phyloP scores from a whole-genome alignment of 2,888 invertebrate genomes.

The Norana najaformis region DNA sequence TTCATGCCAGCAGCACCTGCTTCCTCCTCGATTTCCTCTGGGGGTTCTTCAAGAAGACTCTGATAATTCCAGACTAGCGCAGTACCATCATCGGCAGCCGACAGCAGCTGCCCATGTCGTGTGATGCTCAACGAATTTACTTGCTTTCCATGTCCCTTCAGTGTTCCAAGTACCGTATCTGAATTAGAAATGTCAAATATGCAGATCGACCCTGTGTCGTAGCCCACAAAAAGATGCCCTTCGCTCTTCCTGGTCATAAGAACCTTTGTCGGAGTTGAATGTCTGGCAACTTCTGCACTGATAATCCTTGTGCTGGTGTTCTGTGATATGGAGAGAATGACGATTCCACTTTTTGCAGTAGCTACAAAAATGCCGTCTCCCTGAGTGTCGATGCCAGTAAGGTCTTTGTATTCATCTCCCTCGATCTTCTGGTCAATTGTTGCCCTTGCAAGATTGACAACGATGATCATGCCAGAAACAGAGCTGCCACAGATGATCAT shows the following conservation, averaged over 20 bases:
- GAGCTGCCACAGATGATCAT: constrained; percentile 33
- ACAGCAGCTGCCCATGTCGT: constrained; percentile 6
- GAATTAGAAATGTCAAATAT: not conserved
- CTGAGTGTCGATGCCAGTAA: constrained; percentile 30
- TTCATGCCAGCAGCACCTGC: not conserved
- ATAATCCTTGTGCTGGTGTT: not conserved
- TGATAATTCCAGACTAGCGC: constrained; percentile 37
- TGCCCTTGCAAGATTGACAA: constrained; percentile 36
- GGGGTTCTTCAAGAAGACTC: not conserved
- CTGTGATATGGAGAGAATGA: constrained; percentile 20
- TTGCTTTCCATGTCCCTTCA: not conserved
- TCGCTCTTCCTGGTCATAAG: not conserved
- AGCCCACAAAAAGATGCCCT: not conserved
- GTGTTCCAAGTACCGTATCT: not conserved
- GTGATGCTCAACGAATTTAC: not conserved
- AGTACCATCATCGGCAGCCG: constrained; percentile 35
- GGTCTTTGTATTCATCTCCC: not conserved
- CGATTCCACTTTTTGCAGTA: constrained; percentile 34
- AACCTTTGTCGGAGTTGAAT: not conserved
- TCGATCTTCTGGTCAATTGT: constrained; percentile 24
- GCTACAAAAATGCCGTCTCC: constrained; percentile 32
- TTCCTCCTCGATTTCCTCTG: not conserved
- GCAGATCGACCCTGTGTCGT: not conserved
- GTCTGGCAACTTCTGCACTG: not conserved
- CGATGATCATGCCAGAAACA: constrained; percentile 27